Conservation (phyloP, 2,888 invertebrate species). For the Ceramica pisi region DNA sequence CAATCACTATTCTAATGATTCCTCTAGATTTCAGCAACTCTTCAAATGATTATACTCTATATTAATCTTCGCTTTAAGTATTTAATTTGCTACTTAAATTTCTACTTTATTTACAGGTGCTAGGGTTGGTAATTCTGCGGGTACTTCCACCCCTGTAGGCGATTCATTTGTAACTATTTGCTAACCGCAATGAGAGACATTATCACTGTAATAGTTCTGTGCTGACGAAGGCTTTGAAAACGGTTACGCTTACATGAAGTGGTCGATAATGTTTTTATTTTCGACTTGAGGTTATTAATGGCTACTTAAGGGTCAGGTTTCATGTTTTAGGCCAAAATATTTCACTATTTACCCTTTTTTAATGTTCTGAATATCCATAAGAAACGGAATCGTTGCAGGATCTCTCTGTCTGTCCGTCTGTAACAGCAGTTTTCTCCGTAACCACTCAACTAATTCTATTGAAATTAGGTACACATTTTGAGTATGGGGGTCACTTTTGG, state of each 20-base stretch:
- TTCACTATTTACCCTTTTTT: too few relatives aligned
- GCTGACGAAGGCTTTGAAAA: slow-evolving; percentile 28
- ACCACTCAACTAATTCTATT: too few relatives aligned
- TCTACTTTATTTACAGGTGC: fast-evolving
- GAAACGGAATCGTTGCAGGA: too few relatives aligned
- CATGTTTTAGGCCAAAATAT: too few relatives aligned
- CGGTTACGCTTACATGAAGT: slow-evolving; percentile 9
- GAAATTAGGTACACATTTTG: too few relatives aligned
- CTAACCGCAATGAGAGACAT: slow-evolving; percentile 48
- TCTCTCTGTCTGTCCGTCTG: too few relatives aligned
- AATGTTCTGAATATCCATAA: too few relatives aligned
- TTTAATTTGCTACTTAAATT: background rate
- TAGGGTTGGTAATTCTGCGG: slow-evolving; percentile 8
- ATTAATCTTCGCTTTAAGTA: slow-evolving; percentile 30
- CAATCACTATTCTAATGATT: slow-evolving; percentile 37
- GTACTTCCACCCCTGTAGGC: background rate
- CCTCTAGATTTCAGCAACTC: slow-evolving; percentile 44
- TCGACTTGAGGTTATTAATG: slow-evolving; percentile 3
- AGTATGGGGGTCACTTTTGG: too few relatives aligned
- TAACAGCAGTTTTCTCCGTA: too few relatives aligned
- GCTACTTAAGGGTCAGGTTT: background rate
- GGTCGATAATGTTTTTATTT: background rate
- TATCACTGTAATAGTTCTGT: slow-evolving; percentile 51
- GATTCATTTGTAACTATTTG: slow-evolving; percentile 59
- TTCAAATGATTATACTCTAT: slow-evolving; percentile 46